phyloP scores from a whole-genome alignment of 2,113 vertebrate genomes.

The Oxyruncus cristatus region DNA sequence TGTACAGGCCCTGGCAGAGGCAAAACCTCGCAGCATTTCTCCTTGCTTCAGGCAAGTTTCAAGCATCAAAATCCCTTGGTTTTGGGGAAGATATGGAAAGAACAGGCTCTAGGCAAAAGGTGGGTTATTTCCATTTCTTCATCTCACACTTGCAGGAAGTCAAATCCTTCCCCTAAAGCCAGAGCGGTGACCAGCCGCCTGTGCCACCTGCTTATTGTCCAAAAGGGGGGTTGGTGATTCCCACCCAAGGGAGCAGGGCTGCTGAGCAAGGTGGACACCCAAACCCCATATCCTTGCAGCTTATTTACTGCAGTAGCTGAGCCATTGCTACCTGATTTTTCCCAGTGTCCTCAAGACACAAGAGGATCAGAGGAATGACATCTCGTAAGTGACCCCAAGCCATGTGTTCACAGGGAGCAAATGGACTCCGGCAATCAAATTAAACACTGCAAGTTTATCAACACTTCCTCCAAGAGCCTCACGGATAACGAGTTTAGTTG shows the following conservation, averaged over 20 bases:
- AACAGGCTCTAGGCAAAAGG: not conserved
- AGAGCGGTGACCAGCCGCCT: not conserved
- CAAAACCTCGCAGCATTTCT: not conserved
- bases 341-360: not conserved
- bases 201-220: not conserved
- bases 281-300: not conserved
- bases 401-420: not conserved
- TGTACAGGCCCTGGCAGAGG: not conserved
- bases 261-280: not conserved
- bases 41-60: not conserved
- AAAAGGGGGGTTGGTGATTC: not conserved
- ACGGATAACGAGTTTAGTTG: not conserved
- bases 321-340: not conserved
- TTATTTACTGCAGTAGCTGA: not conserved
- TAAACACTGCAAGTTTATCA: conserved; percentile 8
- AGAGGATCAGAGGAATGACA: not conserved
- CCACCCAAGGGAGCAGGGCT: not conserved
- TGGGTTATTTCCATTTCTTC: not conserved
- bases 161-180: not conserved
- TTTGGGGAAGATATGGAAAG: not conserved
- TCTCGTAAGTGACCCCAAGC: not conserved
- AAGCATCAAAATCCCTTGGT: not conserved
- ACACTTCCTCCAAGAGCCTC: conserved; percentile 17
- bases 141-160: not conserved
- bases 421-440: not conserved